Evolutionary conservation across 2,888 invertebrate species (phyloP), one percentile per base, ranked within the genome.

Genomic region (Corbicula japonica): DNA sequence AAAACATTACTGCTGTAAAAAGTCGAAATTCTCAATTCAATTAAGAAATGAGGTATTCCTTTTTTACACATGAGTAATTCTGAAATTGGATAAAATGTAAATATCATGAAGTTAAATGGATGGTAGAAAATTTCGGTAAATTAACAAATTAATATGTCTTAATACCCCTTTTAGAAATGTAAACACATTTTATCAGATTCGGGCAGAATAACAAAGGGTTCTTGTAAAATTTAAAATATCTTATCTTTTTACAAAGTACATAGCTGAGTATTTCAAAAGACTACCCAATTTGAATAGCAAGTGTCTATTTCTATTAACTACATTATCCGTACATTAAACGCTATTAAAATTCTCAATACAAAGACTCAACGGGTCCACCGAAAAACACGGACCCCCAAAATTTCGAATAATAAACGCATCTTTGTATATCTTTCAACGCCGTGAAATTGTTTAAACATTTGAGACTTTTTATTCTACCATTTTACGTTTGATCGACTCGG

Each of bases 71-170:
- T n/a, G n/a, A n/a, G n/a, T n/a, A n/a, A n/a, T n/a, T n/a, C n/a
- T n/a, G n/a, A n/a, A n/a, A n/a, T n/a, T n/a, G n/a, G 21, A 32
- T 32, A 56, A 58, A 75, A 65, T 48, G 70, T 63, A 76, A 76
- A 76, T 70, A 76, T 65, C 56, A 50, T 62, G 56, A 58, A 50
- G 60, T 50, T 65, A 56, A 66, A 73, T 48, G 48, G 66, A 54
- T 58, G 21, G 54, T 41, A 28, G 41, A 69, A 60, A 72, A 41
- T 34, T 48, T 10, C 18, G 54, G 44, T 30, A 62, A 58, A 71
- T 76, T 76, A 76, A 76, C 71, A 71, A 71, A 76, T 76, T 76
- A 76, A 76, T 76, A 66, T 76, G 58, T 32, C 71, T 65, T 76
- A 76, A 76, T 72, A 46, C 46, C 30, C 38, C 58, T 66, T 56